Conservation (phyloP, 2,797 vertebrate species). For the Capromys pilorides region DNA sequence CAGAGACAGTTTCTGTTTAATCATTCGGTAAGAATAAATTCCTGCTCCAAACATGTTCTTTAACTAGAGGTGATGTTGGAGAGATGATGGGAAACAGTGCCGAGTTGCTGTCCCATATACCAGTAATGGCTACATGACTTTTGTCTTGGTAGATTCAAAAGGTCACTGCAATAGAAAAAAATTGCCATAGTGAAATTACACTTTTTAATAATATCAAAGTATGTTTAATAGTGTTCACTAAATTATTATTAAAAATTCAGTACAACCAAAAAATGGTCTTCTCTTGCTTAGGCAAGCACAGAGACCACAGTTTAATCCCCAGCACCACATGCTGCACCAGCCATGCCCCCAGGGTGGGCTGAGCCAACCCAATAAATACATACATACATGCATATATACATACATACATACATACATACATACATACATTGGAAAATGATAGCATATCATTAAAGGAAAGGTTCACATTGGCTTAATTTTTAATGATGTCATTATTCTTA, state of each 20-base stretch:
- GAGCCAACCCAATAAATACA: no score
- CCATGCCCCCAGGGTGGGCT: no score
- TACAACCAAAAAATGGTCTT: neutral
- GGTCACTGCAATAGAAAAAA: slow-evolving; percentile 44
- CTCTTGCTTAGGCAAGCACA: neutral
- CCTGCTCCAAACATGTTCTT: slow-evolving; percentile 10
- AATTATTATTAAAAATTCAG: slow-evolving; percentile 58
- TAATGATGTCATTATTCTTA: slow-evolving; percentile 10
- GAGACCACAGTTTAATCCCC: no score
- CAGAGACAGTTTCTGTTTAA: slow-evolving; percentile 23
- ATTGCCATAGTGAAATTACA: neutral
- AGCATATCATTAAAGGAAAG: slow-evolving; percentile 21
- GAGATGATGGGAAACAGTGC: neutral
- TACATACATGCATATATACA: no score
- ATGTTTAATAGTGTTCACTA: neutral
- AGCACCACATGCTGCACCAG: no score
- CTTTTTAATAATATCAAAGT: slow-evolving; percentile 29
- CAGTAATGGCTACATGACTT: neutral
- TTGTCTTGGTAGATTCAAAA: slow-evolving; percentile 48
- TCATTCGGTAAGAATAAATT: neutral
- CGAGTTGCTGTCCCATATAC: neutral
- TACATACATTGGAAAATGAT: neutral
- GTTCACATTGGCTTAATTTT: slow-evolving; percentile 41
- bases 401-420: no score
- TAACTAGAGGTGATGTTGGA: neutral